Percentiles rank a stretch among this genome's conserved stretches.
These are phyloP conservation scores for Caenorhabditis brenneri DNA, from an alignment of 1,140 invertebrate species.

Conservation along the genomic window DNA sequence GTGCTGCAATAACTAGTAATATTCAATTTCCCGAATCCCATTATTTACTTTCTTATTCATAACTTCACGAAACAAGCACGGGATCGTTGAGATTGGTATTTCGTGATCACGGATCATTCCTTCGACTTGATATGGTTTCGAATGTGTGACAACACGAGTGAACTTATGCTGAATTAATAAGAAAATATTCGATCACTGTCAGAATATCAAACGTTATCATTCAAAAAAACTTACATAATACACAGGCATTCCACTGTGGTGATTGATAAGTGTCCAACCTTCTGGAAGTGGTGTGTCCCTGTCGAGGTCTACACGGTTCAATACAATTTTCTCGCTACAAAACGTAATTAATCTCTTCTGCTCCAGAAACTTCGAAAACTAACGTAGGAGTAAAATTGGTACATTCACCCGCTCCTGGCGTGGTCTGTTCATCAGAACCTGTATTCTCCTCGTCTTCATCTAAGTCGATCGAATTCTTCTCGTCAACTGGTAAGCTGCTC, in stretches of 20 bases:
- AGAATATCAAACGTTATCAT: too few relatives aligned
- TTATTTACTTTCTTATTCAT: conserved; percentile 1
- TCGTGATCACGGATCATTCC: conserved; percentile 11
- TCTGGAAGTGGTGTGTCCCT: background rate
- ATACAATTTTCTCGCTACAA: background rate
- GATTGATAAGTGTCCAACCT: background rate
- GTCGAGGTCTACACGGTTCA: background rate
- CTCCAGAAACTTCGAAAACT: background rate
- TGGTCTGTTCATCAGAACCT: too few relatives aligned
- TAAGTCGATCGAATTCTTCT: too few relatives aligned
- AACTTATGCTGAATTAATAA: conserved; percentile 15
- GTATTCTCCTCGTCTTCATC: too few relatives aligned
- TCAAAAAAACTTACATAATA: background rate
- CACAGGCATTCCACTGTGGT: conserved; percentile 10
- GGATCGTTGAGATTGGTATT: background rate
- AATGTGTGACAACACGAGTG: conserved; percentile 11
- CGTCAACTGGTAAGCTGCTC: too few relatives aligned
- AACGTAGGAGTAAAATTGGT: background rate
- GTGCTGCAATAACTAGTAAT: background rate
- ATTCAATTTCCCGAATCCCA: background rate
- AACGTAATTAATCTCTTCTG: background rate
- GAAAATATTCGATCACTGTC: too few relatives aligned
- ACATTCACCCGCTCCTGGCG: too few relatives aligned
- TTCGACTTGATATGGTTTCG: conserved; percentile 10
- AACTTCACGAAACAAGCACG: background rate